These are phyloP conservation scores for Zoroaster sp. DNA, from an alignment of 53 echinoderm and acorn worm genomes.

Conservation along the genomic window DNA sequence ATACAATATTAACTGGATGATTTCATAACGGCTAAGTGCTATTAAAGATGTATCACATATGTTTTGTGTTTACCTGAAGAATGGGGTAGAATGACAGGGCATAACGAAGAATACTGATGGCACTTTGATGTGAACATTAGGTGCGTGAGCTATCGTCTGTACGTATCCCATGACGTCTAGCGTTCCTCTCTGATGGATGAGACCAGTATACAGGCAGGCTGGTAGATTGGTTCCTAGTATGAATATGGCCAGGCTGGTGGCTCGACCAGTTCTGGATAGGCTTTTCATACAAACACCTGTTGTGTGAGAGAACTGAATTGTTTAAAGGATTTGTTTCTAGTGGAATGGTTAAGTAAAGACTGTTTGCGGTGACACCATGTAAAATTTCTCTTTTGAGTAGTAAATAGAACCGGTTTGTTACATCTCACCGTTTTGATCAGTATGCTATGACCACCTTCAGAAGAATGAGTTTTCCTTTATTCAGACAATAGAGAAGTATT, in stretches of 20 bases:
- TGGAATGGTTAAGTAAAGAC: not conserved
- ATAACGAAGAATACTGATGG: conserved; percentile 81
- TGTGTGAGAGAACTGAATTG: too few relatives aligned
- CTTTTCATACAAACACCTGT: conserved; percentile 5
- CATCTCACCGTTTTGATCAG: too few relatives aligned
- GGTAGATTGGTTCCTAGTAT: conserved; percentile 74
- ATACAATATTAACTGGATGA: too few relatives aligned
- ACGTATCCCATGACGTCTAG: conserved; percentile 85
- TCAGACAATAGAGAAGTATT: too few relatives aligned
- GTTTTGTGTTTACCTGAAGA: conserved; percentile 71
- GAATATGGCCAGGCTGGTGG: conserved; percentile 10
- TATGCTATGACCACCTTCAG: too few relatives aligned
- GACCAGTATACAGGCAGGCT: conserved; percentile 64
- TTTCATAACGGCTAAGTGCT: not conserved
- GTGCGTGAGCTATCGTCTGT: conserved; percentile 49
- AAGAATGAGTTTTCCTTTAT: too few relatives aligned
- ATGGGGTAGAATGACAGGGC: conserved; percentile 98
- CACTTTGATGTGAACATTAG: conserved; percentile 44
- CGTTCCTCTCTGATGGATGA: conserved; percentile 89
- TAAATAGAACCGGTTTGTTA: too few relatives aligned
- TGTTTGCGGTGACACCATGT: too few relatives aligned
- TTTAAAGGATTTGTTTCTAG: too few relatives aligned
- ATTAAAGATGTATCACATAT: too few relatives aligned
- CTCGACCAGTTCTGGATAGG: conserved; percentile 19
- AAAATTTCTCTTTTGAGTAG: too few relatives aligned